Evolutionary conservation across 2,888 invertebrate genomes (phyloP).

Genomic region (Philereme vetulata): DNA sequence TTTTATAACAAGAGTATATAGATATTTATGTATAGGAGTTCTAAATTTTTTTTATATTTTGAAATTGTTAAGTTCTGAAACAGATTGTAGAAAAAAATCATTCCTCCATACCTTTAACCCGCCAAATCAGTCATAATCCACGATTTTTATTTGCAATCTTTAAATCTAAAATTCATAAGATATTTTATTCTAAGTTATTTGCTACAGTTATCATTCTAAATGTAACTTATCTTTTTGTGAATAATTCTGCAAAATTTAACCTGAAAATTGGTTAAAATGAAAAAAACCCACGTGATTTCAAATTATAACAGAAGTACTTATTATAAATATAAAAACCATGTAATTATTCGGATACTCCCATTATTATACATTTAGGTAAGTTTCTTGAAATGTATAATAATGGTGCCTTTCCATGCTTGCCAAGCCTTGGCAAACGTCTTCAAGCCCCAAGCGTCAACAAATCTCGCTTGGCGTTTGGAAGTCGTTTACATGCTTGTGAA

Average conservation of each 20-base stretch:
- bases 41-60: constrained; percentile 13
- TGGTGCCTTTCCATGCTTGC: no score
- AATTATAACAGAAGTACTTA: no score
- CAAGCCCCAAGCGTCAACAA: no score
- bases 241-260: constrained; percentile 1
- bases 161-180: constrained; percentile 58
- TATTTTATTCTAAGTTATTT: constrained; percentile 42
- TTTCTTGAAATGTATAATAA: no score
- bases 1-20: constrained; percentile 28
- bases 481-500: no score
- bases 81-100: constrained; percentile 14
- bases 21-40: constrained; percentile 21
- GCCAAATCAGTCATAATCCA: constrained; percentile 47
- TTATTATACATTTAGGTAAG: no score
- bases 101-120: constrained; percentile 23
- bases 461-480: no score
- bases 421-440: no score
- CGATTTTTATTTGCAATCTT: constrained; percentile 31
- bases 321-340: no score
- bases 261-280: not conserved
- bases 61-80: constrained; percentile 8
- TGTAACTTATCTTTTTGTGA: not conserved
- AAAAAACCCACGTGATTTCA: no score
- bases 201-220: not conserved
- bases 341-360: no score